These are phyloP conservation scores for Neelides sp. DNA, from an alignment of 1,140 invertebrate genomes.

Conservation along the genomic window DNA sequence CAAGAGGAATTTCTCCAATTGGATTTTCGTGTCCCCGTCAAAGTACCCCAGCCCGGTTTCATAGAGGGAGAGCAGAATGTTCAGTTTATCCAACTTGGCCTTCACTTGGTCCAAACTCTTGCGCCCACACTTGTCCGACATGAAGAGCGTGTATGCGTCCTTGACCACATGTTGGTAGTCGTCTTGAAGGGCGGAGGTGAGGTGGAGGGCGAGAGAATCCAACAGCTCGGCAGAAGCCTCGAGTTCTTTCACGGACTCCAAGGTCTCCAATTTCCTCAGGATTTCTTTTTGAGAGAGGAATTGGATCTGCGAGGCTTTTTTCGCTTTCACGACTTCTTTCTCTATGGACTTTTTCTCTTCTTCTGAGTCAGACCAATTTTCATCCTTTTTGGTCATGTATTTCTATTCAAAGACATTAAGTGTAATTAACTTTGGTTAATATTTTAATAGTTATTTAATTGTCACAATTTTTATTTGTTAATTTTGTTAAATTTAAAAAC, in stretches of 20 bases:
- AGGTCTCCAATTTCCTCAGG: slow-evolving; percentile 43
- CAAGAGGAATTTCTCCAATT: slow-evolving; percentile 27
- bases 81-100: slow-evolving; percentile 17
- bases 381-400: slow-evolving; percentile 40
- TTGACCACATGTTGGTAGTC: slow-evolving; percentile 27
- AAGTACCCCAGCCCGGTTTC: slow-evolving; percentile 19
- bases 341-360: slow-evolving; percentile 33
- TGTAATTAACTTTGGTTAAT: slow-evolving; percentile 1
- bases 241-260: slow-evolving; percentile 41
- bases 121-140: slow-evolving; percentile 23
- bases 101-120: slow-evolving; percentile 20
- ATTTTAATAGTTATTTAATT: not conserved
- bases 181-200: slow-evolving; percentile 33
- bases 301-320: slow-evolving; percentile 41
- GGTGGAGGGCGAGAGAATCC: slow-evolving; percentile 35
- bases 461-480: not conserved
- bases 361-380: slow-evolving; percentile 36
- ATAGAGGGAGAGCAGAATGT: slow-evolving; percentile 19
- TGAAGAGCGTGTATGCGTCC: slow-evolving; percentile 16
- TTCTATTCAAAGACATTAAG: slow-evolving; percentile 35
- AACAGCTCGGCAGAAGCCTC: slow-evolving; percentile 41
- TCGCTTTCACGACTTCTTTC: slow-evolving; percentile 38
- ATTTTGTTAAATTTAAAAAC: slow-evolving; percentile 1
- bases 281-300: slow-evolving; percentile 58
- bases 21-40: slow-evolving; percentile 20